Evolutionary conservation across 2,113 vertebrate species (phyloP), one percentile per base, ranked within the genome.

Genomic region (Thryonomys swinderianus): DNA sequence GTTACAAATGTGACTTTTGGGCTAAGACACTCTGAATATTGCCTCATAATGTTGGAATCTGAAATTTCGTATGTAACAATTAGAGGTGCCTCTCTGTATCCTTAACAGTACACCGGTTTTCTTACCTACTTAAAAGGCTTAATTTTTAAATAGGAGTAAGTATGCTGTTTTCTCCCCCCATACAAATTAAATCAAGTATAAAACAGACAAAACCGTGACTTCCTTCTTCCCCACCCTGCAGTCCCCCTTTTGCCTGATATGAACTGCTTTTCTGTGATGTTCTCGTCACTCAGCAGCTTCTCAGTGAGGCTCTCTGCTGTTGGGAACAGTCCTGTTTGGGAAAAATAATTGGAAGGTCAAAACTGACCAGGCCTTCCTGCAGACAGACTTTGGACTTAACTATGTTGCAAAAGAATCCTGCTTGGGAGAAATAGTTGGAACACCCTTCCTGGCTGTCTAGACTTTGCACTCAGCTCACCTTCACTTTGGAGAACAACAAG

Each of bases 71-170:
- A 73, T 78, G 30, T 86, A 96, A 34, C 42, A 93, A 81, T 81
- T 79, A 83, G 71, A 74, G 76, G 79, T 82, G 86, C 21, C 10
- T 64, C 10, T 80, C 57, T 21, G 78, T 3, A 27, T 59, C 66
- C 79, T 34, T 34, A 67, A 88, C 34, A 90, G 20, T 27, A 32
- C n/a, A 62, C 17, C 48, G n/a, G 42, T 93, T 95, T 84, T 92
- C 48, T 95, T 95, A 82, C 71, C 57, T 80, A 78, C 37, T 80
- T 85, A 73, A 93, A 94, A 87, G 30, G 7, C 30, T 57, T 96
- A 83, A 53, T 90, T 94, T 95, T 94, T 81, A 91, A 86, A 88
- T 80, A 89, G 40, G 83, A 97, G 79, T 85, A 91, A 69, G 55
- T 73, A 16, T 57, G 14, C 0, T 67, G 13, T 53, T 73, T 53